A percentile compares a stretch with the other conserved stretches of the same genome.
Evolutionary conservation across 2,888 invertebrate genomes (phyloP).

Genomic region (Diplazon laetatorius): DNA sequence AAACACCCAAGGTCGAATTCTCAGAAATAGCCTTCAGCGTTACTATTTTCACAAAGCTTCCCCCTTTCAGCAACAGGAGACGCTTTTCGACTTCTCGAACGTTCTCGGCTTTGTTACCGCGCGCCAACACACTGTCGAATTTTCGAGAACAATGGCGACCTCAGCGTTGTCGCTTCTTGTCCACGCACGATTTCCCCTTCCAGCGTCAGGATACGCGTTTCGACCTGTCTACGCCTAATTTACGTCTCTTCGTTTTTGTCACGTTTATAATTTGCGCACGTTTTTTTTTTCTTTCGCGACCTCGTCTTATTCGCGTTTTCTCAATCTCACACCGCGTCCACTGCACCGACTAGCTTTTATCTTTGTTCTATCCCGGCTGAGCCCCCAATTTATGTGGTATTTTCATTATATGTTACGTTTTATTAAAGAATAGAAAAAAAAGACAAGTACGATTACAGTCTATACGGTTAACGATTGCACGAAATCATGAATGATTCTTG

Average conservation of each 20-base stretch:
- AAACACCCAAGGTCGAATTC: not conserved
- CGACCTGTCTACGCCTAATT: constrained; percentile 16
- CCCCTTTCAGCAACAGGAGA: not conserved
- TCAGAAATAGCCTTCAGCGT: constrained; percentile 27
- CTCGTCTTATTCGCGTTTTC: constrained; percentile 32
- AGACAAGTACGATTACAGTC: no score
- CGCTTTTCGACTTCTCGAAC: constrained; percentile 23
- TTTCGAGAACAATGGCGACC: no score
- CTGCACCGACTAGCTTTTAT: constrained; percentile 10
- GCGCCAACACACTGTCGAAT: no score
- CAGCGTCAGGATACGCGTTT: no score
- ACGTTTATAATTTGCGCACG: constrained; percentile 9
- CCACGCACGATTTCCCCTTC: no score
- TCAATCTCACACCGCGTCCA: not conserved
- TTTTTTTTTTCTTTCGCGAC: constrained; percentile 12
- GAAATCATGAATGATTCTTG: no score
- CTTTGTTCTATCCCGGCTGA: constrained; percentile 45
- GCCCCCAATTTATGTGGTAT: constrained; percentile 51
- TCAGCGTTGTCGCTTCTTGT: no score
- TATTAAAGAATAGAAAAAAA: no score
- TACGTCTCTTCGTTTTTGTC: constrained; percentile 29
- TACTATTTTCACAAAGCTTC: constrained; percentile 27
- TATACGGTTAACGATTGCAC: no score
- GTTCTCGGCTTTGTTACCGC: no score
- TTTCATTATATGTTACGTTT: constrained; percentile 8